Evolutionary conservation across 1,140 invertebrate species (phyloP).

Genomic region (Oncopodura yosiiana): DNA sequence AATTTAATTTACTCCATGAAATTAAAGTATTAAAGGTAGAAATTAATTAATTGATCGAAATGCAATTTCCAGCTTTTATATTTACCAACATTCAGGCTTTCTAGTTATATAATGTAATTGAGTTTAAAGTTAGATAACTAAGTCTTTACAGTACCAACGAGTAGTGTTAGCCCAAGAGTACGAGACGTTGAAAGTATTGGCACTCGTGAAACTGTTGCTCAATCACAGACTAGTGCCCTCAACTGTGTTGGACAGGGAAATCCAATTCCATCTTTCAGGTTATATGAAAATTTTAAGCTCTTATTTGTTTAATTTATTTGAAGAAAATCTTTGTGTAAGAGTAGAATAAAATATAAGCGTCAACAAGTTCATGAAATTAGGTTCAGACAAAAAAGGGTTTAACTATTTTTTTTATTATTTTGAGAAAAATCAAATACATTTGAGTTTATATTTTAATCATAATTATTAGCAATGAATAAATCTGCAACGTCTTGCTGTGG

Average conservation of each 20-base stretch:
- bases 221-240: conserved; percentile 43
- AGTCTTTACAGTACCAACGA: conserved; percentile 40
- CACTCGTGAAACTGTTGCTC: too few relatives aligned
- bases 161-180: too few relatives aligned
- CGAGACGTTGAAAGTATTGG: too few relatives aligned
- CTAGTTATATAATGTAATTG: conserved; percentile 1
- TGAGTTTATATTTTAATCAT: too few relatives aligned
- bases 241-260: conserved; percentile 30
- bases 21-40: background rate
- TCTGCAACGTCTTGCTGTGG: too few relatives aligned
- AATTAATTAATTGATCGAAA: too few relatives aligned
- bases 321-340: background rate
- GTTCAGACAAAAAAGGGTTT: too few relatives aligned
- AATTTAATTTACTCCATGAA: background rate
- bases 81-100: too few relatives aligned
- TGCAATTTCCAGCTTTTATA: too few relatives aligned
- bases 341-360: conserved; percentile 59
- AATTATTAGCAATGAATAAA: too few relatives aligned
- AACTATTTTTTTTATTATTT: too few relatives aligned
- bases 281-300: conserved; percentile 10
- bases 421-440: too few relatives aligned
- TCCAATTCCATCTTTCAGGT: conserved; percentile 39
- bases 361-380: conserved; percentile 83
- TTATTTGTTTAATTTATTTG: conserved; percentile 5
- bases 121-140: conserved; percentile 38